These are phyloP conservation scores for Dryadula phaetusa DNA, from an alignment of 2,888 invertebrate species.

Conservation along the genomic window DNA sequence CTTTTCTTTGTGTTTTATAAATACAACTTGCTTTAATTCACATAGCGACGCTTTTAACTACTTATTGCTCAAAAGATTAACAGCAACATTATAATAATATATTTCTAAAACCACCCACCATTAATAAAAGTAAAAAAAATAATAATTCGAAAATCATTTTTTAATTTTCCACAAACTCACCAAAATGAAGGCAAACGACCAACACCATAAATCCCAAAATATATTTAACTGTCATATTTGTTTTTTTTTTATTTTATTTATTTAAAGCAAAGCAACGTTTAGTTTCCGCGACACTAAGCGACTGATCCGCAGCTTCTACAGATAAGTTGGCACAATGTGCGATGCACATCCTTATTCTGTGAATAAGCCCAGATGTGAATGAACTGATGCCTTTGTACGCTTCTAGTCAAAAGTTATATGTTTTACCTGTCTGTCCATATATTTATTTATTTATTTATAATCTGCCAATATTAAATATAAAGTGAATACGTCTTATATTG, in stretches of 20 bases:
- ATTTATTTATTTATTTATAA: no score
- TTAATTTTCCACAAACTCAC: constrained; percentile 33
- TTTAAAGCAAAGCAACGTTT: constrained; percentile 16
- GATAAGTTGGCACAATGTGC: constrained; percentile 40
- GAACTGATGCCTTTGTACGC: constrained; percentile 35
- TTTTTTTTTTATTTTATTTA: constrained; percentile 22
- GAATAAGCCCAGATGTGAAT: constrained; percentile 43
- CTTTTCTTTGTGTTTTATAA: no score
- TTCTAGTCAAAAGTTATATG: constrained; percentile 6
- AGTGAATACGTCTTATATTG: no score
- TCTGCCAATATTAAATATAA: no score
- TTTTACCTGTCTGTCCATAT: constrained; percentile 1
- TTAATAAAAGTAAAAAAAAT: background rate
- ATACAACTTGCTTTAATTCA: no score
- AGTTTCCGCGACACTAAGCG: constrained; percentile 28
- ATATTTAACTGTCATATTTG: constrained; percentile 36
- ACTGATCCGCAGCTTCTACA: constrained; percentile 35
- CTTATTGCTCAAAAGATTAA: no score
- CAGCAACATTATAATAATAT: no score
- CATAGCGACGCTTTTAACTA: no score
- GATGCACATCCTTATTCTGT: constrained; percentile 52
- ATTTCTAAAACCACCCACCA: background rate
- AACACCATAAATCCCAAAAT: constrained; percentile 33
- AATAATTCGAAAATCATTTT: background rate
- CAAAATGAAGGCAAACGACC: constrained; percentile 35